Base-by-base conservation (phyloP, 2,113 vertebrate species). In the Antechinus flavipes region DNA sequence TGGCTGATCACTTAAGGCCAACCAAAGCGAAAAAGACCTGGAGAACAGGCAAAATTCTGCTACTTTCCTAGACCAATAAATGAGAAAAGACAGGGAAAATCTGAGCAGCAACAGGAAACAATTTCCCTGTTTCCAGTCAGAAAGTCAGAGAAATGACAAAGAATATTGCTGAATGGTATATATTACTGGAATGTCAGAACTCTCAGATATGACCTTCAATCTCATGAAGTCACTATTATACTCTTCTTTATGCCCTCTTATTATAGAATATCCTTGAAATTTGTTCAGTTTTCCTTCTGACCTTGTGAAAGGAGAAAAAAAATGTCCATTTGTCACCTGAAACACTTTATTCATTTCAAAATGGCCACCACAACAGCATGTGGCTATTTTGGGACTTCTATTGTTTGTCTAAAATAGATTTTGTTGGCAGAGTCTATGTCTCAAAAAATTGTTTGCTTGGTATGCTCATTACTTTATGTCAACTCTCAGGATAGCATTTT, bases 351-450 rank as follows among this genome's bases (percentile, higher is more conserved):
- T 96, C 96, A 95, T 98, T 96, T 95, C 94, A 95, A 92, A 96
- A 89, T 47, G 97, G 94, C 94, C 56, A 95, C 91, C 49, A 49
- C 89, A 95, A 95, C 96, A 94, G 46, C 46, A 90, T 0, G 27
- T 7, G 23, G 93, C 92, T 98, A 97, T 98, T 97, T 97, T 95
- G 95, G 97, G 96, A 92, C n/a, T 95, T 53, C 95, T 49, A 97
- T 98, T 98, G 97, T 98, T 98, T 96, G 96, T 96, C 93, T 97
- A 92, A 98, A 97, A 98, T 97, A 98, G 98, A 97, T 93, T 93
- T 68, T 89, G 47, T 92, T 92, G 76, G 95, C 91, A 96, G 94
- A 95, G 90, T 12, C 53, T 23, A 53, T 94, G 95, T 95, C n/a
- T 95, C 94, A 89, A 58, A 96, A 97, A 96, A 91, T 53, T 91